Evolutionary conservation across 2,888 invertebrate genomes (phyloP), one percentile per base, ranked within the genome.

Genomic region (Epinotia bilunana): DNA sequence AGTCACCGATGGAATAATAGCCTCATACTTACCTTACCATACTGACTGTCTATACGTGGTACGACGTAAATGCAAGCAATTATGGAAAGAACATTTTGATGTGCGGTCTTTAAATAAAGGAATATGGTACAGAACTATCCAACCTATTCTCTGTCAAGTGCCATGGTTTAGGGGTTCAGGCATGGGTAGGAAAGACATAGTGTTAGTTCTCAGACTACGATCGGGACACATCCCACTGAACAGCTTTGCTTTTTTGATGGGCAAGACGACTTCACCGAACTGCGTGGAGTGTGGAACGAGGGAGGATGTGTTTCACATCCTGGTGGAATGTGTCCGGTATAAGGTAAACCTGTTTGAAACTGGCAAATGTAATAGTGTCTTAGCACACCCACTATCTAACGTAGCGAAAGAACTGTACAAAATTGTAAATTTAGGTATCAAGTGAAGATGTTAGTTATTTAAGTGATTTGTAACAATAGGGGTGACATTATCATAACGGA

Each of bases 51-150:
- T 60, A 18, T 13, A 28, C 4, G 7, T 13, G 13, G 28, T 60
- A 28, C 16, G 60, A 13, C 28, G 12, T 28, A 60, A 60, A 12
- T 60, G 16, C 13, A 60, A 28, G 16, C 12, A 13, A 12, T 13
- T 60, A 60, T 33, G 60, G 60, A 60, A 28, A 60, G 28, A 60
- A 3, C 58, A 16, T 28, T 58, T 58, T 12, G 58, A 58, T 58
- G 58, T 28, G 16, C 12, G 58, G 28, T 60, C 58, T 60, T 4
- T 60, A 13, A 60, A 28, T 60, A 60, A 28, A 23, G 58, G 16
- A 60, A 60, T 60, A 60, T 60, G 28, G 58, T 60, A 60, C n/a
- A 60, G 7, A 60, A 28, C 13, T 12, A 60, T 60, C 6, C 58
- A 28, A 60, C 58, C 58, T 7, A 60, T 1, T 28, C 58, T 60